phyloP scores from a whole-genome alignment of 2,888 invertebrate species.

The Carabus problematicus region DNA sequence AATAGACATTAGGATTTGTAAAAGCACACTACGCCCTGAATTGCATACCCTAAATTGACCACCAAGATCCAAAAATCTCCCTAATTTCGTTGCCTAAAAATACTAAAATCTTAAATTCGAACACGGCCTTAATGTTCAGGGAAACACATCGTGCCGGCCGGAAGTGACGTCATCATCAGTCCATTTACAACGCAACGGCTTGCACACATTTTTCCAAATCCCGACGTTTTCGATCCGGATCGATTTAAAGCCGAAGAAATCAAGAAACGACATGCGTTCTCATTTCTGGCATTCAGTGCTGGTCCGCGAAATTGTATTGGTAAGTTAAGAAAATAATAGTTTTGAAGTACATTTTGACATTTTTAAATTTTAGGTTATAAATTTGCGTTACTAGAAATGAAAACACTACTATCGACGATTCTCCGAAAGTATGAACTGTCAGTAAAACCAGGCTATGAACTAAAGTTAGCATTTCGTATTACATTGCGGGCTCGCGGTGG shows the following conservation, averaged over 20 bases:
- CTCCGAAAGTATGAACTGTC: conserved; percentile 61
- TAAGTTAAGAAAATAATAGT: conserved; percentile 46
- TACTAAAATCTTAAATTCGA: neutral
- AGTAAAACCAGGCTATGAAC: conserved; percentile 61
- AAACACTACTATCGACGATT: conserved; percentile 64
- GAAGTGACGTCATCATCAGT: conserved; percentile 63
- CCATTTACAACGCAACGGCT: conserved; percentile 67
- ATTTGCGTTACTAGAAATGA: conserved; percentile 68
- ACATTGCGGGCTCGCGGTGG: conserved; percentile 67
- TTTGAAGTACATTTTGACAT: neutral
- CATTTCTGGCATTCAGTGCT: conserved; percentile 67
- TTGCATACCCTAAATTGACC: too few species aligned
- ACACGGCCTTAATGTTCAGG: conserved; percentile 47
- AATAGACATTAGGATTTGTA: too few species aligned
- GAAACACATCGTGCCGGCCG: conserved; percentile 62
- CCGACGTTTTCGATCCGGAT: conserved; percentile 65
- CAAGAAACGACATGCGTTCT: conserved; percentile 63
- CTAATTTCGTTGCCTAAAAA: neutral
- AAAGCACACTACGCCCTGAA: too few species aligned
- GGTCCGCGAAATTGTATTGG: conserved; percentile 66
- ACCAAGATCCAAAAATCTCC: too few species aligned
- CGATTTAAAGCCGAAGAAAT: conserved; percentile 63
- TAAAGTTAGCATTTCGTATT: conserved; percentile 62
- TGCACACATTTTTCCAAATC: conserved; percentile 64
- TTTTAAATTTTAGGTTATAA: conserved; percentile 61